Conservation (phyloP, 2,888 invertebrate genomes). For the Brenthis hecate region DNA sequence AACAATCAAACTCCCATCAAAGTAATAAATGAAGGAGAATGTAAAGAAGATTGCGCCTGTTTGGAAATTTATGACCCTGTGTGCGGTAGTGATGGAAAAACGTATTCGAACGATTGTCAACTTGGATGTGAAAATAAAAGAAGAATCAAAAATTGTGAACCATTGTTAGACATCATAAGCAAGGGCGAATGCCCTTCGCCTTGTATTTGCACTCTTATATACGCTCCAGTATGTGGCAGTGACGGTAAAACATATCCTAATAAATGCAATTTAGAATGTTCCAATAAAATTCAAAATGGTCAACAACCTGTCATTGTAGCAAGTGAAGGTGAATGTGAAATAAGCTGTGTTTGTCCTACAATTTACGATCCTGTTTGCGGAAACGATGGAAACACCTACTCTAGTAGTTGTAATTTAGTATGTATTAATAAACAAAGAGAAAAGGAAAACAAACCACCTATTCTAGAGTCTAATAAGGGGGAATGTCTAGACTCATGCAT, state of each 20-base stretch:
- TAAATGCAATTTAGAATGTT: slow-evolving; percentile 40
- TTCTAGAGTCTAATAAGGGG: slow-evolving; percentile 23
- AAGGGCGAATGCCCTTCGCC: slow-evolving; percentile 37
- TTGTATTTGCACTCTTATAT: slow-evolving; percentile 33
- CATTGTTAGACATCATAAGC: slow-evolving; percentile 36
- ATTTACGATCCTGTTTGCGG: slow-evolving; percentile 42
- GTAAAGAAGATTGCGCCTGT: slow-evolving; percentile 29
- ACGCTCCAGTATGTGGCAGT: slow-evolving; percentile 27
- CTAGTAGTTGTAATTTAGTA: slow-evolving; percentile 31
- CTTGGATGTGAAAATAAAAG: slow-evolving; percentile 36
- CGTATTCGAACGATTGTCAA: slow-evolving; percentile 45
- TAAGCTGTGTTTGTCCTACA: background rate
- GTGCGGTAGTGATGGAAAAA: slow-evolving; percentile 45
- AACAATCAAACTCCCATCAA: slow-evolving; percentile 15
- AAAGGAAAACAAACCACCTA: slow-evolving; percentile 22
- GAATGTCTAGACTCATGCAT: slow-evolving; percentile 29
- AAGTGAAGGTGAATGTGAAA: slow-evolving; percentile 3
- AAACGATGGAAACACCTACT: slow-evolving; percentile 39
- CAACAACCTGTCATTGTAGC: background rate
- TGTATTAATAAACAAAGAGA: slow-evolving; percentile 35
- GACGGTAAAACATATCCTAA: slow-evolving; percentile 46
- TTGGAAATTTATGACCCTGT: slow-evolving; percentile 28
- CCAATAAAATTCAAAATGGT: slow-evolving; percentile 31
- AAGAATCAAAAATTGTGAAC: slow-evolving; percentile 8
- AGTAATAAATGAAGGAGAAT: slow-evolving; percentile 18